These are phyloP conservation scores for Amphiprion percula DNA, from an alignment of 2,113 vertebrate genomes.

Conservation along the genomic window DNA sequence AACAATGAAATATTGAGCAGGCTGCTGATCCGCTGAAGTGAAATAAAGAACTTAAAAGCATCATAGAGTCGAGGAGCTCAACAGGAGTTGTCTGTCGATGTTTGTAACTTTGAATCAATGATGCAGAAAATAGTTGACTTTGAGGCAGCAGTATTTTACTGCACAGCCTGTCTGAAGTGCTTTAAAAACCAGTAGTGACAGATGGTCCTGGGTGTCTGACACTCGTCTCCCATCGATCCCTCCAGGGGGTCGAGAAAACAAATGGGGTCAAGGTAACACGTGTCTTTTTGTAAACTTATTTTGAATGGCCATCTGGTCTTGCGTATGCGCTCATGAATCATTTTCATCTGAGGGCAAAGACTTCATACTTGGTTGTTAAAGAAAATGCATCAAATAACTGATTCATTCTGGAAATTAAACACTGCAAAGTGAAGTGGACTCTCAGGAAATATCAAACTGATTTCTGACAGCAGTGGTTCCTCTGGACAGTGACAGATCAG, in stretches of 20 bases:
- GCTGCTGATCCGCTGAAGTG: neutral
- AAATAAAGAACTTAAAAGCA: constrained; percentile 8
- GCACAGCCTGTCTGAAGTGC: constrained; percentile 43
- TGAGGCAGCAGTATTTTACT: constrained; percentile 35
- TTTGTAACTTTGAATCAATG: constrained; percentile 46
- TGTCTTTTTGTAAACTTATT: neutral
- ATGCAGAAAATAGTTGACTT: constrained; percentile 56
- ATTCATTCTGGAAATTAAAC: constrained; percentile 18
- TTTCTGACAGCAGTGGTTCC: constrained; percentile 6
- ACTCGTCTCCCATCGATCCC: constrained; percentile 51
- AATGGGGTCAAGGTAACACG: constrained; percentile 54
- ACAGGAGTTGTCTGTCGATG: constrained; percentile 27
- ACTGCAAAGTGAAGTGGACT: constrained; percentile 21
- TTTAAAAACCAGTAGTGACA: constrained; percentile 55
- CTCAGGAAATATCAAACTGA: constrained; percentile 19
- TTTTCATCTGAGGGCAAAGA: neutral
- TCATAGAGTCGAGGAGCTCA: neutral
- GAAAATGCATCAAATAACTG: constrained; percentile 19
- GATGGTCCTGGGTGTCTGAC: constrained; percentile 48
- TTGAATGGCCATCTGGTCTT: constrained; percentile 26
- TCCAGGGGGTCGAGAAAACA: constrained; percentile 36
- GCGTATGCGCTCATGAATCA: neutral
- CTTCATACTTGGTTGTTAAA: neutral
- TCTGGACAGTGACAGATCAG: constrained; percentile 10
- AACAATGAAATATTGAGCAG: constrained; percentile 42